Percentiles rank a stretch among this genome's conserved stretches.
Evolutionary conservation across 1,140 invertebrate species (phyloP).

Genomic region (Drosophila obscura): DNA sequence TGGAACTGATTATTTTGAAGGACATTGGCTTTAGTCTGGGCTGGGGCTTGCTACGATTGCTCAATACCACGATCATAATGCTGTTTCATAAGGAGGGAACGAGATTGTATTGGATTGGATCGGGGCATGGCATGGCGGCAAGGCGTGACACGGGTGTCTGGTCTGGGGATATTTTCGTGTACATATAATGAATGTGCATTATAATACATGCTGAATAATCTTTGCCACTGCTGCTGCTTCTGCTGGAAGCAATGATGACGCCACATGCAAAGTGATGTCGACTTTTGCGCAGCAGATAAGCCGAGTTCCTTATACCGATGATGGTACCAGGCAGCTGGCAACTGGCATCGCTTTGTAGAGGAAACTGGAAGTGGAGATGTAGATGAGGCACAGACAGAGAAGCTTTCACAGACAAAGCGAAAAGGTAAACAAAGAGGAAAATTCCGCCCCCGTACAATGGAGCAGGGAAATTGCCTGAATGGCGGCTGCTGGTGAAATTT

Average conservation of each 20-base stretch:
- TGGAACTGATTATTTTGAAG: conserved; percentile 79
- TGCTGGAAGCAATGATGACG: conserved; percentile 15
- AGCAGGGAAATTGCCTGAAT: neutral
- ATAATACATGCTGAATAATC: conserved; percentile 53
- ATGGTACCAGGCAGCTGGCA: too few relatives aligned
- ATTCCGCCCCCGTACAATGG: conserved; percentile 10
- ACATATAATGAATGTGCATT: conserved; percentile 30
- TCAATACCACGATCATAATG: conserved; percentile 38
- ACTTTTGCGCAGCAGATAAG: conserved; percentile 79
- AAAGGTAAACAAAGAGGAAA: conserved; percentile 61
- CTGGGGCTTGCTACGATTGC: conserved; percentile 51
- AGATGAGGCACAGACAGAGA: conserved; percentile 24
- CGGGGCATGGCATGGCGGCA: neutral
- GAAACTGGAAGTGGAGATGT: neutral
- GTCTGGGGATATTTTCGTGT: conserved; percentile 19
- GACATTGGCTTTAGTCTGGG: conserved; percentile 45
- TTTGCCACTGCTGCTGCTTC: conserved; percentile 10
- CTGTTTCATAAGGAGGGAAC: conserved; percentile 36
- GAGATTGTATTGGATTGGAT: conserved; percentile 10
- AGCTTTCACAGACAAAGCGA: conserved; percentile 48
- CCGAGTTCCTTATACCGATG: conserved; percentile 31
- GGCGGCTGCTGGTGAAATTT: conserved; percentile 13
- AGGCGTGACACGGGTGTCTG: too few relatives aligned
- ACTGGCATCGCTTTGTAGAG: conserved; percentile 15
- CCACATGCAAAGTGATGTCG: conserved; percentile 33